phyloP scores from a whole-genome alignment of 2,113 vertebrate genomes.

The Callipepla squamata region DNA sequence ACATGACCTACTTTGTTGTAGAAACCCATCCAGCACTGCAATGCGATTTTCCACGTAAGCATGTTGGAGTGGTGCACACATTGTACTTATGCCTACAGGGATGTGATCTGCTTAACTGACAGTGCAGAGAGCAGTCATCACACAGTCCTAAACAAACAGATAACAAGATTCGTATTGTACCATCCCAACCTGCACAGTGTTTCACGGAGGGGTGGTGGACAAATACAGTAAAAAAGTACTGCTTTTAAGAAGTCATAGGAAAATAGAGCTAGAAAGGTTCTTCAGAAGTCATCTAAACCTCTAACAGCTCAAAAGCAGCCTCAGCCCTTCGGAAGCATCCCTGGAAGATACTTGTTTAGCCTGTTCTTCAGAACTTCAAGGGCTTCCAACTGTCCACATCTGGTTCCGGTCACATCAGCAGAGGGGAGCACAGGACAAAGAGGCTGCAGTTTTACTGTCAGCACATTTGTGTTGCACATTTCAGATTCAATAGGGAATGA shows the following conservation, averaged over 20 bases:
- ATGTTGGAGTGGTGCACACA: neutral
- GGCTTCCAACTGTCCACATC: neutral
- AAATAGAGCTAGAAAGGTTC: neutral
- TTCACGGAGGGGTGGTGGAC: neutral
- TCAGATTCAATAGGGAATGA: accelerated
- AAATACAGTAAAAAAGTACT: neutral
- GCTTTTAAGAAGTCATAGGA: neutral
- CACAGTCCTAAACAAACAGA: neutral
- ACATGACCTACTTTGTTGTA: neutral
- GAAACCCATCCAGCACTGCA: neutral
- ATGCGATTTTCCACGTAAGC: neutral
- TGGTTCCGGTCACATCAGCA: neutral
- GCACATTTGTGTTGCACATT: neutral
- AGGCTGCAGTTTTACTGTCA: neutral
- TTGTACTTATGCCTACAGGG: neutral
- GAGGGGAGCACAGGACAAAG: neutral
- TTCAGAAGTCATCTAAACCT: neutral
- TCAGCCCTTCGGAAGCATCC: neutral
- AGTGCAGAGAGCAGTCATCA: too few relatives aligned
- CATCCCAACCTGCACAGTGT: neutral
- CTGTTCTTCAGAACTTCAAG: neutral
- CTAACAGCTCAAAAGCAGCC: neutral
- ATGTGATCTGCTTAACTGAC: neutral
- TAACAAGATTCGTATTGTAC: neutral
- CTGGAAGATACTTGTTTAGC: neutral